Percentiles rank a stretch among this genome's conserved stretches.
phyloP scores from a whole-genome alignment of 2,888 invertebrate genomes.

The Scaptomyza polygonia region DNA sequence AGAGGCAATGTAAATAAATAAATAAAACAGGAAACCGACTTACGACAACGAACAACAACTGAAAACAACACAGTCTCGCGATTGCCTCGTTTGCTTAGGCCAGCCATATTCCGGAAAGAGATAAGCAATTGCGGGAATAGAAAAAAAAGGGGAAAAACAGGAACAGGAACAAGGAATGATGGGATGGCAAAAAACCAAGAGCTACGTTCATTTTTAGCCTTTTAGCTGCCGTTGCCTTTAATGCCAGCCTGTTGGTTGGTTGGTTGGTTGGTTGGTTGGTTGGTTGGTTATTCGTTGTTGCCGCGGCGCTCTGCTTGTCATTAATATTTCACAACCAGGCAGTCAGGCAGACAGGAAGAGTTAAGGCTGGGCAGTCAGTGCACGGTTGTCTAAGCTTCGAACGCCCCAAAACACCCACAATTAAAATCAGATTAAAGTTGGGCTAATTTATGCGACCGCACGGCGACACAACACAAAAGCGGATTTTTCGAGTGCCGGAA shows the following conservation, averaged over 20 bases:
- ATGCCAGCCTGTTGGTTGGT: constrained; percentile 34
- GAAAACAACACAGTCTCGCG: neutral
- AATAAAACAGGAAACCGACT: constrained; percentile 35
- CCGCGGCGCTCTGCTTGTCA: constrained; percentile 50
- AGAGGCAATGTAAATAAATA: constrained; percentile 50
- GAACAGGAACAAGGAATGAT: neutral
- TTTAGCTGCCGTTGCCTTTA: constrained; percentile 47
- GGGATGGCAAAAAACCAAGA: neutral
- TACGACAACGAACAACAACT: constrained; percentile 12
- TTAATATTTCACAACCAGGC: constrained; percentile 69
- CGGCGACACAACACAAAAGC: constrained; percentile 76
- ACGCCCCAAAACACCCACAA: constrained; percentile 50
- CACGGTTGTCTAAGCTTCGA: constrained; percentile 57
- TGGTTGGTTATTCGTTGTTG: constrained; percentile 16
- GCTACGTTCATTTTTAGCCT: constrained; percentile 38
- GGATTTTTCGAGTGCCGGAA: constrained; percentile 46
- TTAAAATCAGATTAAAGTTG: constrained; percentile 81
- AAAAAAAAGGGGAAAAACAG: too few species aligned
- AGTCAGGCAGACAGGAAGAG: neutral
- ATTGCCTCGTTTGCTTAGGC: constrained; percentile 46
- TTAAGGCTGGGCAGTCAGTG: constrained; percentile 8
- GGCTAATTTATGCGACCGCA: constrained; percentile 83
- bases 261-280: neutral
- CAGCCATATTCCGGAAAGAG: constrained; percentile 9
- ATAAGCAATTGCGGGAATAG: constrained; percentile 23